These are phyloP conservation scores for Pteronotus mesoamericanus DNA, from an alignment of 2,797 vertebrate species.

Conservation along the genomic window DNA sequence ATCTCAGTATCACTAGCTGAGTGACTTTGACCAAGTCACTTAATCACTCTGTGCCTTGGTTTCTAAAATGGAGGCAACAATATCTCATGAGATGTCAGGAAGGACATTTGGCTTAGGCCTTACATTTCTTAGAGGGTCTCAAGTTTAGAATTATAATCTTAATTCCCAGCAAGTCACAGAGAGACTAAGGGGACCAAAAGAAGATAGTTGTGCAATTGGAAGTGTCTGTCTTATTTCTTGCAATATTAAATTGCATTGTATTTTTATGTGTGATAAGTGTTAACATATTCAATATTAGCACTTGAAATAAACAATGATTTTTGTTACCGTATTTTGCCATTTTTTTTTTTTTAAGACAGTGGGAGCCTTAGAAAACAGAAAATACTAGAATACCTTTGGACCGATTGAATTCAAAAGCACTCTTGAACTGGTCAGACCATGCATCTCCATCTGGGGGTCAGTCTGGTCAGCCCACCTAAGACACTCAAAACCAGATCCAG, in stretches of 20 bases:
- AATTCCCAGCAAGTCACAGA: not conserved
- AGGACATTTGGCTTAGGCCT: not conserved
- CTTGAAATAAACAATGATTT: not conserved
- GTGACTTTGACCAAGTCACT: not conserved
- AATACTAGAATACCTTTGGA: not conserved
- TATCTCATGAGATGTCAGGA: not conserved
- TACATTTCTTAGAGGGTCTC: not conserved
- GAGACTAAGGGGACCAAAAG: not conserved
- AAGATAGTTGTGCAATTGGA: not conserved
- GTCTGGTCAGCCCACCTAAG: not conserved
- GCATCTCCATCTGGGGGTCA: not conserved
- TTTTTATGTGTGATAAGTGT: not conserved
- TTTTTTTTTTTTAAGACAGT: not conserved
- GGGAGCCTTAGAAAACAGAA: not conserved
- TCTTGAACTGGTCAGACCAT: not conserved
- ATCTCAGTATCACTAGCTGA: not conserved
- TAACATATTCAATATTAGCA: not conserved
- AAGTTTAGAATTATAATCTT: not conserved
- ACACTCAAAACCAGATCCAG: not conserved
- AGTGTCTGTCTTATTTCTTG: not conserved
- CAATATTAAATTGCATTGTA: not conserved
- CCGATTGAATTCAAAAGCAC: not conserved
- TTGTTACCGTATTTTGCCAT: not conserved
- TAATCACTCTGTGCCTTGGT: not conserved
- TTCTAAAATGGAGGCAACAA: not conserved